Conservation (phyloP, 2,888 invertebrate species). For the Bhutanitis thaidina region DNA sequence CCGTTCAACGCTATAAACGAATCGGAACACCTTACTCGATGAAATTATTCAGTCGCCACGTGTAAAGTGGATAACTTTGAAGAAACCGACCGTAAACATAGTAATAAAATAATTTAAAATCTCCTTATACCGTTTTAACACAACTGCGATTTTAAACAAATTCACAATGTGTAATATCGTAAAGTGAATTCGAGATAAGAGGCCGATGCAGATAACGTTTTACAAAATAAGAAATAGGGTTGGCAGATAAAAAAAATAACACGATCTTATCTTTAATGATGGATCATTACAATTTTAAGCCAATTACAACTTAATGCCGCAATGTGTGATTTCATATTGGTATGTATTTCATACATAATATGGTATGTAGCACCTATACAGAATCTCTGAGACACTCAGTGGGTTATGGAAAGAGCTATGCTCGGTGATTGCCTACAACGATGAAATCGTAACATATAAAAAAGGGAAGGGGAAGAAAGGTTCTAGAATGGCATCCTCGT, state of each 20-base stretch:
- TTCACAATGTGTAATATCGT: slow-evolving; percentile 5
- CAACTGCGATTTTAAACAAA: slow-evolving; percentile 18
- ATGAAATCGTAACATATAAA: too few relatives aligned
- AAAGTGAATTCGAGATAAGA: slow-evolving; percentile 9
- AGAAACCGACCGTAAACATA: slow-evolving; percentile 31
- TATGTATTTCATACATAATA: too few relatives aligned
- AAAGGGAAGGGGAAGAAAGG: too few relatives aligned
- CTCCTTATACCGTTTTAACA: slow-evolving; percentile 34
- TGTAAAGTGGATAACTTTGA: slow-evolving; percentile 18
- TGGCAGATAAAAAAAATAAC: not conserved
- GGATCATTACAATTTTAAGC: too few relatives aligned
- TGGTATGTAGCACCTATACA: too few relatives aligned
- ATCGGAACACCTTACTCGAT: slow-evolving; percentile 11
- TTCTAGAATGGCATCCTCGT: too few relatives aligned
- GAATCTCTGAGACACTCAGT: too few relatives aligned
- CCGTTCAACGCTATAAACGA: slow-evolving; percentile 2
- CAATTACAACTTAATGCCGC: too few relatives aligned
- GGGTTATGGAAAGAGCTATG: too few relatives aligned
- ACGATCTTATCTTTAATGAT: not conserved
- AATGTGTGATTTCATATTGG: too few relatives aligned
- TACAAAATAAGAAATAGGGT: slow-evolving; percentile 13
- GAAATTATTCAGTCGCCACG: slow-evolving; percentile 7
- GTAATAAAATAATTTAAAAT: slow-evolving; percentile 34
- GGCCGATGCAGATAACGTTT: slow-evolving; percentile 18
- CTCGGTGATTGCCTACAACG: too few relatives aligned